These are phyloP conservation scores for Mesembrinibis cayennensis DNA, from an alignment of 2,113 vertebrate genomes.

Conservation along the genomic window DNA sequence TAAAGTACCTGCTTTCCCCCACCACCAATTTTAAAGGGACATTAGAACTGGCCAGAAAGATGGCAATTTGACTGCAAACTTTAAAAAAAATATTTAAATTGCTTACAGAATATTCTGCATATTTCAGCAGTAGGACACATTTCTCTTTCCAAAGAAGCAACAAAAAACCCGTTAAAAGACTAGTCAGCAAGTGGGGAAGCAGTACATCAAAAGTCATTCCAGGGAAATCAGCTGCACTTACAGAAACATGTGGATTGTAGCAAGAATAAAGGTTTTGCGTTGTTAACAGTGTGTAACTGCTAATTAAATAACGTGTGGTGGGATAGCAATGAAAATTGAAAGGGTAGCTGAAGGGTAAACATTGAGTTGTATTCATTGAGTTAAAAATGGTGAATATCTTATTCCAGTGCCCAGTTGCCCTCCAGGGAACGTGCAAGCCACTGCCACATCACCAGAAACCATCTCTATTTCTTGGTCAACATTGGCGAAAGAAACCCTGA, in stretches of 20 bases:
- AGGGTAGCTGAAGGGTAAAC: not conserved
- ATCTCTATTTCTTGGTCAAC: constrained; percentile 97
- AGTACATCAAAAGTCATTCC: not conserved
- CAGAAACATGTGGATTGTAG: not conserved
- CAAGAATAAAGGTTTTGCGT: not conserved
- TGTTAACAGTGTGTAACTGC: not conserved
- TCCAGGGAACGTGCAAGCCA: constrained; percentile 94
- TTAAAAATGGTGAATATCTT: constrained; percentile 8
- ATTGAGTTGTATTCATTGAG: not conserved
- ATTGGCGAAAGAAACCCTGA: constrained; percentile 89
- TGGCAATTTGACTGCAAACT: not conserved
- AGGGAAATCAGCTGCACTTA: not conserved
- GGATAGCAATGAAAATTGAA: not conserved
- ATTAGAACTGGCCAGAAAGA: not conserved
- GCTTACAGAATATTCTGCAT: not conserved
- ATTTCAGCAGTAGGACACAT: not conserved
- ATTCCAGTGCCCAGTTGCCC: constrained; percentile 91
- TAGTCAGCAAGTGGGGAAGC: not conserved
- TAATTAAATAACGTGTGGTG: not conserved
- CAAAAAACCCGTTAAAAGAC: not conserved
- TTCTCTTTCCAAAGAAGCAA: not conserved
- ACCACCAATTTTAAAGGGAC: not conserved
- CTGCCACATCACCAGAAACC: constrained; percentile 93
- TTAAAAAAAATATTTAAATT: not conserved
- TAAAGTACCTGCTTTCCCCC: fast-evolving